Conservation (phyloP, 2,113 vertebrate genomes). For the Sterrhoptilus dennistouni region DNA sequence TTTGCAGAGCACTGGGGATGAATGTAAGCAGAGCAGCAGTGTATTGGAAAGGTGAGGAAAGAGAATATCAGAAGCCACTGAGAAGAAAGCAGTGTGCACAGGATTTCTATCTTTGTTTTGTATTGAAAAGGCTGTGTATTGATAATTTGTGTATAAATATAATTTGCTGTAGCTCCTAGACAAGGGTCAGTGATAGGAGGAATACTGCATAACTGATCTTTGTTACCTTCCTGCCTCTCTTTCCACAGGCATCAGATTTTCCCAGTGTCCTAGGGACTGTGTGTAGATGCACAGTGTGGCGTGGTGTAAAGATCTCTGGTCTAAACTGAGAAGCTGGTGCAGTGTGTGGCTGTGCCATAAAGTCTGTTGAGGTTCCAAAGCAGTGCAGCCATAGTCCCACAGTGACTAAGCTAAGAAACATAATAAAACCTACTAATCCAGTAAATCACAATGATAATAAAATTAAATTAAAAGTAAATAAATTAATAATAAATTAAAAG, state of each 20-base stretch:
- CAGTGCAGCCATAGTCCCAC: background rate
- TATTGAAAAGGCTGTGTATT: background rate
- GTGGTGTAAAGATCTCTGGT: background rate
- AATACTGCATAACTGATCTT: background rate
- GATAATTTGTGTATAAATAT: background rate
- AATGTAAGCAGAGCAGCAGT: background rate
- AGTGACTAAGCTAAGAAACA: background rate
- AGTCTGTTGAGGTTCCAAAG: background rate
- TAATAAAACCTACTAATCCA: background rate
- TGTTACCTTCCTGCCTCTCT: background rate
- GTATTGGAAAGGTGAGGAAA: background rate
- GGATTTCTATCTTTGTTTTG: background rate
- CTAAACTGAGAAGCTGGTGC: background rate
- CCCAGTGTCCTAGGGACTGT: rapidly evolving
- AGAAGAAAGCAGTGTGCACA: background rate
- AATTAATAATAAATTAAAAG: background rate
- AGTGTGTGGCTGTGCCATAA: background rate
- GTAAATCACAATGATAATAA: background rate
- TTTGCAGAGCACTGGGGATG: background rate
- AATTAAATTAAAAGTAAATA: too few species aligned
- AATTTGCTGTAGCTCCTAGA: background rate
- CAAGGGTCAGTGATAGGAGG: background rate
- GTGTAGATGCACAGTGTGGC: background rate
- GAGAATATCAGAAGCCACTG: background rate
- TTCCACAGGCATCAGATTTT: background rate